Percentiles rank a stretch among this genome's conserved stretches.
These are phyloP conservation scores for Eupithecia dodoneata DNA, from an alignment of 2,888 invertebrate genomes.

Conservation along the genomic window DNA sequence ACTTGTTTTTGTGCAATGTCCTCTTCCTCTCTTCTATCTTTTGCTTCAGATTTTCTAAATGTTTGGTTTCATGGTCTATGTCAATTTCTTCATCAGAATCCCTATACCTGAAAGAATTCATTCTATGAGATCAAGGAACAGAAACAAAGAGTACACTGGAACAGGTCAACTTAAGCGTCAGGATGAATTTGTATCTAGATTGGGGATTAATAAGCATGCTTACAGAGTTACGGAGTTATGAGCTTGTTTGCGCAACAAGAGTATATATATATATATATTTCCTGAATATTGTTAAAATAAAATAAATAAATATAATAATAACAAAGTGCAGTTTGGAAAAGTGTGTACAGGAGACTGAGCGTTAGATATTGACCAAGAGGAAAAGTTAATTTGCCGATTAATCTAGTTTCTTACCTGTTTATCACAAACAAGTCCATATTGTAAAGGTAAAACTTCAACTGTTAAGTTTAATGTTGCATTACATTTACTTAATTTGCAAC, in stretches of 20 bases:
- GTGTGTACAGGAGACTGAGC: background rate
- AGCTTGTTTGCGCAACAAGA: background rate
- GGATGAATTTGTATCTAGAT: no score
- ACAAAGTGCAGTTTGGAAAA: background rate
- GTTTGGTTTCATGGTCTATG: slow-evolving; percentile 79
- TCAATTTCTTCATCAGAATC: slow-evolving; percentile 68
- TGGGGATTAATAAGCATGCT: background rate
- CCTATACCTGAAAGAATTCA: slow-evolving; percentile 71
- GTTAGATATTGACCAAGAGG: no score
- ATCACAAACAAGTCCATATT: slow-evolving; percentile 87
- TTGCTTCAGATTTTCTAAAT: slow-evolving; percentile 84
- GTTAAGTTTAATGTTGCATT: background rate
- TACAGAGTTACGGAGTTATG: background rate
- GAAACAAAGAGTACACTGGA: background rate
- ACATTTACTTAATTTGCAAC: background rate
- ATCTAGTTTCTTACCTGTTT: slow-evolving; percentile 82
- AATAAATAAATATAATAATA: no score
- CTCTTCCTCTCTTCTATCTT: slow-evolving; percentile 85
- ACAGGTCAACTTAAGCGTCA: background rate
- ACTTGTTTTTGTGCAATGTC: slow-evolving; percentile 57
- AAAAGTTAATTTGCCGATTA: background rate
- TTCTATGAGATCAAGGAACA: background rate
- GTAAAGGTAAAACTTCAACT: background rate
- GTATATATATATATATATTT: no score
- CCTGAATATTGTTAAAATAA: no score